These are phyloP conservation scores for Thecophora atra DNA, from an alignment of 2,888 invertebrate genomes.

Conservation along the genomic window DNA sequence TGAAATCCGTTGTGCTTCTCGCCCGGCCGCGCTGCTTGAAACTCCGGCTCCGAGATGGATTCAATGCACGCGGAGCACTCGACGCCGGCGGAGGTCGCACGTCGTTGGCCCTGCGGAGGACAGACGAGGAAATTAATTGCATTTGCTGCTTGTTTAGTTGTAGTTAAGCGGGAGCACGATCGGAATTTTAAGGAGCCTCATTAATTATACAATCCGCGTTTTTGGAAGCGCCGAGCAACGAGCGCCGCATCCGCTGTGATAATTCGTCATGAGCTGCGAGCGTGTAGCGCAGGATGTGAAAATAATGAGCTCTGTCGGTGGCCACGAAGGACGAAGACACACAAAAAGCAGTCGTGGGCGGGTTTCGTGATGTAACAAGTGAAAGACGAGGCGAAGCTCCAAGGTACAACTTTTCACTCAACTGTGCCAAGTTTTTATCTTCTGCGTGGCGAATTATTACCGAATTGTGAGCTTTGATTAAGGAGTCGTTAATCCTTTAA, in stretches of 20 bases:
- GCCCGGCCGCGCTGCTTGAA: not conserved
- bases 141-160: constrained; percentile 4
- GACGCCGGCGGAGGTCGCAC: too few relatives aligned
- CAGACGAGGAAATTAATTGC: constrained; percentile 28
- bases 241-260: too few relatives aligned
- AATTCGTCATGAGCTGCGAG: too few relatives aligned
- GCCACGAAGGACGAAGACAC: not conserved
- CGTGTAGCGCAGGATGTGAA: too few relatives aligned
- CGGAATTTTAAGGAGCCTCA: constrained; percentile 24
- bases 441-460: too few relatives aligned
- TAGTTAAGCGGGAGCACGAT: not conserved
- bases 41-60: too few relatives aligned
- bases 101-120: not conserved
- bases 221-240: not conserved
- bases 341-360: not conserved
- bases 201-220: constrained; percentile 22
- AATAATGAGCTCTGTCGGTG: not conserved
- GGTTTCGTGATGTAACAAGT: not conserved
- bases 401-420: not conserved
- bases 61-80: too few relatives aligned
- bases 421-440: not conserved
- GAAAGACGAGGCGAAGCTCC: not conserved
- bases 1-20: not conserved
- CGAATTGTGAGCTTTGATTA: too few relatives aligned
- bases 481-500: too few relatives aligned